Conservation (phyloP, 2,797 vertebrate genomes). For the Pseudochirops corinnae region DNA sequence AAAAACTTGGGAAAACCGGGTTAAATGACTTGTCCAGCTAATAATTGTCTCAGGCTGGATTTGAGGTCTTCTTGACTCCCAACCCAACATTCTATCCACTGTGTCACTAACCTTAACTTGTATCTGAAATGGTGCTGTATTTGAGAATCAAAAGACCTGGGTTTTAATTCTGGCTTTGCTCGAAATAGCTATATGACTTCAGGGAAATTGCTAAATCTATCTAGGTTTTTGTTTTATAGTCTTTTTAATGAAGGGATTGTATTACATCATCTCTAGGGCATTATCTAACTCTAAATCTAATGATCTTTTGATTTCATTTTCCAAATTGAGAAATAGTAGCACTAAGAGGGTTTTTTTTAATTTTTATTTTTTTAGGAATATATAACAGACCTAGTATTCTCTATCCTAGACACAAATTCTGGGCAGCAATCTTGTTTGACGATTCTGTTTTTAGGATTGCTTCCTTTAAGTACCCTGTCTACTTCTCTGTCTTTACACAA, state of each 20-base stretch:
- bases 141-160: neutral
- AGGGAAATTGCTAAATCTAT: neutral
- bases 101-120: neutral
- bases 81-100: neutral
- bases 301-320: neutral
- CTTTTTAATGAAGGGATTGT: neutral
- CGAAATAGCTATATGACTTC: neutral
- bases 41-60: neutral
- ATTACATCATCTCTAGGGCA: neutral
- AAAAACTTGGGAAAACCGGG: neutral
- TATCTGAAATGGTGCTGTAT: too few species aligned
- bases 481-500: neutral
- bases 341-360: neutral
- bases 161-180: neutral
- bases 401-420: neutral
- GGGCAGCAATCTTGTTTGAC: too few species aligned
- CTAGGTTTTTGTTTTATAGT: neutral
- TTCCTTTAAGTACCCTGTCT: neutral
- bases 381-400: neutral
- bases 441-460: neutral
- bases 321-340: neutral
- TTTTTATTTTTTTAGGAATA: neutral
- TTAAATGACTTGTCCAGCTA: neutral
- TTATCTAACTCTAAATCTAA: neutral
- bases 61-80: neutral